Evolutionary conservation across 2,113 vertebrate genomes (phyloP).

Genomic region (Oncorhynchus nerka): DNA sequence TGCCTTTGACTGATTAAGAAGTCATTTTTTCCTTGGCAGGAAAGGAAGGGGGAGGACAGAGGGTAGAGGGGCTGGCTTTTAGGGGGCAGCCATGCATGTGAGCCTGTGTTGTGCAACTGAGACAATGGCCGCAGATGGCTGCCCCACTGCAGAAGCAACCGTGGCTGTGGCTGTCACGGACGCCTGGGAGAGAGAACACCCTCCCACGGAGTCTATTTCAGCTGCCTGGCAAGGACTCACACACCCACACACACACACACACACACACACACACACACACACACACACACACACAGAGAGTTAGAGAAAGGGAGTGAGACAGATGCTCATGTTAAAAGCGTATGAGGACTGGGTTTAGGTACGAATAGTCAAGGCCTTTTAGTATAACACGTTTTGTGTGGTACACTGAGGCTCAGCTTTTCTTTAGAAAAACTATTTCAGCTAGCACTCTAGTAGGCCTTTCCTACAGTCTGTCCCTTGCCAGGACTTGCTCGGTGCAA

Average conservation of each 20-base stretch:
- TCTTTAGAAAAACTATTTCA: too few species aligned
- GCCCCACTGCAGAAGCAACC: conserved; percentile 70
- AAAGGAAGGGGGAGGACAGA: conserved; percentile 39
- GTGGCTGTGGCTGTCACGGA: conserved; percentile 71
- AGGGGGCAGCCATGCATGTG: conserved; percentile 65
- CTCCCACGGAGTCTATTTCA: conserved; percentile 59
- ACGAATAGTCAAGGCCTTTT: too few species aligned
- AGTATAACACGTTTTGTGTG: too few species aligned
- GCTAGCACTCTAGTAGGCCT: too few species aligned
- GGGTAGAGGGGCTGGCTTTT: conserved; percentile 59
- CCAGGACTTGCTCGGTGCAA: too few species aligned
- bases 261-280: neutral
- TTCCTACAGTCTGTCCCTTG: too few species aligned
- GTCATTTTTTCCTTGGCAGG: conserved; percentile 51
- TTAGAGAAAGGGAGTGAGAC: too few species aligned
- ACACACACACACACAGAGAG: neutral
- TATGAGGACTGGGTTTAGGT: too few species aligned
- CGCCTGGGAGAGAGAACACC: conserved; percentile 61
- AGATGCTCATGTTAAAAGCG: too few species aligned
- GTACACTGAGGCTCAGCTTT: too few species aligned
- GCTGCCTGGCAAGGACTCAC: conserved; percentile 44
- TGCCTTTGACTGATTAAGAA: conserved; percentile 65
- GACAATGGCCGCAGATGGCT: conserved; percentile 77
- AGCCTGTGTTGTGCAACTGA: conserved; percentile 58
- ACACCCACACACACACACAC: conserved; percentile 15